phyloP scores from a whole-genome alignment of 1,140 invertebrate genomes.

The Drosophila orosa region DNA sequence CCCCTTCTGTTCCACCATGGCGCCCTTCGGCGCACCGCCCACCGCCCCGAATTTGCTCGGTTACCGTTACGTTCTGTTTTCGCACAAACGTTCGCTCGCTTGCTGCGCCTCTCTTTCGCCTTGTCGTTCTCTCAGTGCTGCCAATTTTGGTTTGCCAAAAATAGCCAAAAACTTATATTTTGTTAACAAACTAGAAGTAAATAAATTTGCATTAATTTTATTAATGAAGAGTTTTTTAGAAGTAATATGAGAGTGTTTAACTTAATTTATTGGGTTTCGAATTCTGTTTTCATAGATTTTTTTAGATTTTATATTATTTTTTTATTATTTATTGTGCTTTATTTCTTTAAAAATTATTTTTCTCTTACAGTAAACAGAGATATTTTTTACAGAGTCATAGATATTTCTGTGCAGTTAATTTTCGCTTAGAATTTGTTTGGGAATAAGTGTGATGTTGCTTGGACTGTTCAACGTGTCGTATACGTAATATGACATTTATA shows the following conservation, averaged over 20 bases:
- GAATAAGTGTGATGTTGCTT: too few species aligned
- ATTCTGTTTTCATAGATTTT: background rate
- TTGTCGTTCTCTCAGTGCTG: slow-evolving; percentile 11
- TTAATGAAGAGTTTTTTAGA: too few species aligned
- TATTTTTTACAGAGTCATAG: too few species aligned
- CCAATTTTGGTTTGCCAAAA: background rate
- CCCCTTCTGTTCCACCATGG: slow-evolving; percentile 3
- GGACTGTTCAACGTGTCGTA: background rate
- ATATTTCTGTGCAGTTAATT: background rate
- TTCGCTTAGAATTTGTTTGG: background rate
- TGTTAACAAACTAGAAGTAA: background rate
- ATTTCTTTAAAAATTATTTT: too few species aligned
- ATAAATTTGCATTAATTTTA: too few species aligned
- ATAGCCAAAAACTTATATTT: background rate
- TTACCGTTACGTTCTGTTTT: slow-evolving; percentile 20
- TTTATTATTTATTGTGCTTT: too few species aligned
- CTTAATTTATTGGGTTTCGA: background rate
- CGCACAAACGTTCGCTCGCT: slow-evolving; percentile 4
- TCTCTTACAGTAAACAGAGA: too few species aligned
- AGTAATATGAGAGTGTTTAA: too few species aligned
- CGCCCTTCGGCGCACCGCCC: slow-evolving; percentile 4
- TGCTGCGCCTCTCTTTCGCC: slow-evolving; percentile 14
- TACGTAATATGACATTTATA: background rate
- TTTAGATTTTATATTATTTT: too few species aligned
- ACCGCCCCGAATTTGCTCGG: slow-evolving; percentile 9